These are phyloP conservation scores for Planococcus citri DNA, from an alignment of 1,140 invertebrate species.

Conservation along the genomic window DNA sequence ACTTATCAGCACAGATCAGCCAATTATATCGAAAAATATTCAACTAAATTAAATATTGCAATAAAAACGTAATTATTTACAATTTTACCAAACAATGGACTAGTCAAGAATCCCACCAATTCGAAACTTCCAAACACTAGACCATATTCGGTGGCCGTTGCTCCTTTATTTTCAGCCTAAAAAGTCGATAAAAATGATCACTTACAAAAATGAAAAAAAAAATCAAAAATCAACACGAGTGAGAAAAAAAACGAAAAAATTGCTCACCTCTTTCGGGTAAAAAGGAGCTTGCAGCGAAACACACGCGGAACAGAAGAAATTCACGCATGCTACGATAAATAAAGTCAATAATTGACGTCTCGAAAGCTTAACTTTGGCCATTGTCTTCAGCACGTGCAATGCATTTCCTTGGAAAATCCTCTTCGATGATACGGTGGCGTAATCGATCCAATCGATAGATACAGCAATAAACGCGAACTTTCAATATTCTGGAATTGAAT, in stretches of 20 bases:
- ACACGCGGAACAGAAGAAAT: constrained; percentile 43
- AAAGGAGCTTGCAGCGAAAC: constrained; percentile 47
- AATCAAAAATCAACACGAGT: constrained; percentile 18
- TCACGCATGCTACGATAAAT: constrained; percentile 37
- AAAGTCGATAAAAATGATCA: no score
- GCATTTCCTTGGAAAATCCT: background rate
- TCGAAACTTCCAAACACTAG: constrained; percentile 52
- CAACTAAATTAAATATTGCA: no score
- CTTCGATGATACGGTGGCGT: no score
- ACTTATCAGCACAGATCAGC: no score
- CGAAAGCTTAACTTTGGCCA: background rate
- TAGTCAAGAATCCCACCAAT: constrained; percentile 43
- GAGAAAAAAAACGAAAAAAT: background rate
- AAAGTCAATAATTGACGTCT: background rate
- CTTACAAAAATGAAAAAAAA: constrained; percentile 12
- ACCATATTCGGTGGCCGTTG: constrained; percentile 43
- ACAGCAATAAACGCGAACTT: background rate
- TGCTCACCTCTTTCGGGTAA: constrained; percentile 39
- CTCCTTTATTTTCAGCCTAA: constrained; percentile 41
- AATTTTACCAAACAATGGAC: constrained; percentile 46
- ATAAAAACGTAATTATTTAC: constrained; percentile 31
- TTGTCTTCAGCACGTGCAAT: background rate
- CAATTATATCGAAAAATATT: no score
- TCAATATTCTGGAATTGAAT: background rate
- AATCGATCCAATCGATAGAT: no score